Evolutionary conservation across 1,140 invertebrate species (phyloP).

Genomic region (Drosophila neocordata): DNA sequence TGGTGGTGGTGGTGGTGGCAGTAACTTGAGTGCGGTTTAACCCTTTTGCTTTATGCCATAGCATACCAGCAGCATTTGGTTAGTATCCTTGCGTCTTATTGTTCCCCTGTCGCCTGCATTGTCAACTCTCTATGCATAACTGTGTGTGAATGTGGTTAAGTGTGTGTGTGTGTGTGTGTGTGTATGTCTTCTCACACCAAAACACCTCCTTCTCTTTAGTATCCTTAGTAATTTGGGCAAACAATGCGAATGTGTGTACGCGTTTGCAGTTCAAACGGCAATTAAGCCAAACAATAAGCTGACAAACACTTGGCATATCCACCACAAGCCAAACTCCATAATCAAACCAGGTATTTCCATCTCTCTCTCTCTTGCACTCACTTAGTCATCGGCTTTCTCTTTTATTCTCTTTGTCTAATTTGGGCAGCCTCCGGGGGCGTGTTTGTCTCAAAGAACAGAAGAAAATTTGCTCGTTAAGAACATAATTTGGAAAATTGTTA

Average conservation of each 20-base stretch:
- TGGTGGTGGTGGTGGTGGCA: constrained; percentile 8
- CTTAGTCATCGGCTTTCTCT: neutral
- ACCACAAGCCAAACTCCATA: constrained; percentile 6
- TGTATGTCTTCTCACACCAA: constrained; percentile 14
- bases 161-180: constrained; percentile 15
- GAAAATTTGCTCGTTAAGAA: constrained; percentile 26
- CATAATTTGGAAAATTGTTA: constrained; percentile 9
- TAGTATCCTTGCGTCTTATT: constrained; percentile 17
- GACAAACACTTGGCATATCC: constrained; percentile 63
- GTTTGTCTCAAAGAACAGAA: constrained; percentile 3
- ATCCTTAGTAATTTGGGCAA: constrained; percentile 62
- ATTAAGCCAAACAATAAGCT: constrained; percentile 76
- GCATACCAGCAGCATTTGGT: constrained; percentile 48
- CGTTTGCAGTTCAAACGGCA: constrained; percentile 68
- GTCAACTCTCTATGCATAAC: constrained; percentile 5
- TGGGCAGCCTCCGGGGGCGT: constrained; percentile 3
- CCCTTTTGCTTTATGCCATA: constrained; percentile 42
- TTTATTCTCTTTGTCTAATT: constrained; percentile 9
- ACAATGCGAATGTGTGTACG: constrained; percentile 51
- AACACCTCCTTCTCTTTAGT: neutral
- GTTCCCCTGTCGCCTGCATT: constrained; percentile 14
- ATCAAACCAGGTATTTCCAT: neutral
- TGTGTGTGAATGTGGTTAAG: constrained; percentile 28
- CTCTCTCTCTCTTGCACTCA: neutral
- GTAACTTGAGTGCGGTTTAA: constrained; percentile 66